Conservation (phyloP, 2,888 invertebrate species). For the Apodemia duryi region DNA sequence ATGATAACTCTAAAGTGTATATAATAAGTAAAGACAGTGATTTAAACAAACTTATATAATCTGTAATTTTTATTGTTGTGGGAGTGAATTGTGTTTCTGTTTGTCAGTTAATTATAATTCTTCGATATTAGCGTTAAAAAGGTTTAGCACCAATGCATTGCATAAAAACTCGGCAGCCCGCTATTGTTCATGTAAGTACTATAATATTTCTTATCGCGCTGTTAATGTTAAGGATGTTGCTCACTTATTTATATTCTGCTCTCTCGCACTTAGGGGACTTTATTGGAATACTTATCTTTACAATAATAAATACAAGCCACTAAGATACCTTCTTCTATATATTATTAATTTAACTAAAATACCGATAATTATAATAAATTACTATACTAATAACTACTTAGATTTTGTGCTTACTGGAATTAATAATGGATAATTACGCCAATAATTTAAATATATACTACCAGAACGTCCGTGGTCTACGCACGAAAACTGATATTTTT, state of each 20-base stretch:
- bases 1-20: constrained; percentile 18
- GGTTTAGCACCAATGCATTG: constrained; percentile 1
- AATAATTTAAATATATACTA: not conserved
- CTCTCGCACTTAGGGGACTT: not conserved
- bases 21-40: constrained; percentile 10
- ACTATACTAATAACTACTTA: not conserved
- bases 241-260: not conserved
- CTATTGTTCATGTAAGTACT: not conserved
- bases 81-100: not conserved
- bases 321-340: not conserved
- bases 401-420: not conserved
- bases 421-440: not conserved
- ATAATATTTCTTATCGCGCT: not conserved
- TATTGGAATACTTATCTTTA: not conserved
- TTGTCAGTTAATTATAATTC: not conserved
- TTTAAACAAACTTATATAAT: constrained; percentile 1
- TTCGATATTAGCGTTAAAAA: not conserved
- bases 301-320: not conserved
- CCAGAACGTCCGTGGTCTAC: not conserved
- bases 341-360: not conserved
- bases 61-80: not conserved
- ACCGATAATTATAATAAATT: not conserved
- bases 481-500: not conserved
- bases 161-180: not conserved
- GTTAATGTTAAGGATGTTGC: not conserved